These are phyloP conservation scores for Sphaeramia orbicularis DNA, from an alignment of 2,797 vertebrate species.

Conservation along the genomic window DNA sequence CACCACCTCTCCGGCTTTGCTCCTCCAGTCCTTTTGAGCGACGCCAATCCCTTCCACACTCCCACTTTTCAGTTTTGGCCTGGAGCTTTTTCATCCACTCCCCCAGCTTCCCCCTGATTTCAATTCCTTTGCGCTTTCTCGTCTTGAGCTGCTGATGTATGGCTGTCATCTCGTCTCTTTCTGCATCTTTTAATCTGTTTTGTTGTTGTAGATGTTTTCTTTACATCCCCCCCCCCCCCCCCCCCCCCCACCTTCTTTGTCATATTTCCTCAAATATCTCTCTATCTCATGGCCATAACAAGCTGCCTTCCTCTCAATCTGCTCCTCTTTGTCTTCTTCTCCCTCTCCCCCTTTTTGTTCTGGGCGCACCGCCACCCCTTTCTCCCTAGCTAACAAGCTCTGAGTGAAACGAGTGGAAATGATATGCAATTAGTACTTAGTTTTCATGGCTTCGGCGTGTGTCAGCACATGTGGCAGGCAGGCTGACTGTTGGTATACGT, in stretches of 20 bases:
- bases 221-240: conserved; percentile 10
- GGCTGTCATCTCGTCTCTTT: conserved; percentile 36
- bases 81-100: conserved; percentile 62
- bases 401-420: conserved; percentile 70
- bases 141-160: conserved; percentile 12
- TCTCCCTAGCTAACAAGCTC: conserved; percentile 69
- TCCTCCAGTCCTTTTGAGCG: conserved; percentile 41
- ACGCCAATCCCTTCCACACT: conserved; percentile 70
- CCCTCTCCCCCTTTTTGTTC: conserved; percentile 54
- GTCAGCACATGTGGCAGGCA: conserved; percentile 26
- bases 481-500: conserved; percentile 12
- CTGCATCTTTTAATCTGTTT: conserved; percentile 37
- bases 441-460: conserved; percentile 18
- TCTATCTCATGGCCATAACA: conserved; percentile 31
- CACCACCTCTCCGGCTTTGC: conserved; percentile 36
- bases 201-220: conserved; percentile 25
- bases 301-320: conserved; percentile 9
- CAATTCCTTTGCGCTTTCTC: conserved; percentile 24
- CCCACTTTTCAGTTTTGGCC: conserved; percentile 64
- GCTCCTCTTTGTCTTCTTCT: conserved; percentile 17
- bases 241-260: conserved; percentile 16
- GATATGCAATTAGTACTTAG: conserved; percentile 75
- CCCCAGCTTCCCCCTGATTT: conserved; percentile 36
- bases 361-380: conserved; percentile 62
- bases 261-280: conserved; percentile 16